Percentiles rank a stretch among this genome's conserved stretches.
These are phyloP conservation scores for Lerema accius DNA, from an alignment of 1,140 invertebrate genomes.

Conservation along the genomic window DNA sequence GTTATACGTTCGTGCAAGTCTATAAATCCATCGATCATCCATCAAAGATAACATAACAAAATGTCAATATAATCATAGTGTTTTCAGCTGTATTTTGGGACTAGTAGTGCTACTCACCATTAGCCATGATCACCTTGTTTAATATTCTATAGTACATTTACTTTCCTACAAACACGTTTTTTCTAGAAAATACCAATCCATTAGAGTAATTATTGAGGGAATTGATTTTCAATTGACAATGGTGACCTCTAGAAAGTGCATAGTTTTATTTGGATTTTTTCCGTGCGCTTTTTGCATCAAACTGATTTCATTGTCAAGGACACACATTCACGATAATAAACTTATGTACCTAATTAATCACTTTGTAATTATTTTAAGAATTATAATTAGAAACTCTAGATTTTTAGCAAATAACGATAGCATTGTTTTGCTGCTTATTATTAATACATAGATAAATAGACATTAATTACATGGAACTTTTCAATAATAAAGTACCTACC, in stretches of 20 bases:
- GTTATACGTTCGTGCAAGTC: constrained; percentile 14
- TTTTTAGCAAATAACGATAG: too few relatives aligned
- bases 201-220: constrained; percentile 19
- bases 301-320: too few relatives aligned
- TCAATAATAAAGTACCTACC: too few relatives aligned
- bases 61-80: constrained; percentile 51
- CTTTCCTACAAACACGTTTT: constrained; percentile 37
- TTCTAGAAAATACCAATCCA: constrained; percentile 31
- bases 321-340: too few relatives aligned
- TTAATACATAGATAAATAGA: too few relatives aligned
- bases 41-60: constrained; percentile 39
- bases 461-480: too few relatives aligned
- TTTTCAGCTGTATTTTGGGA: constrained; percentile 38
- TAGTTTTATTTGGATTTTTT: constrained; percentile 1
- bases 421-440: too few relatives aligned
- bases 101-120: constrained; percentile 16
- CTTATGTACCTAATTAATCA: too few relatives aligned
- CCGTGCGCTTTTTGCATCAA: neutral
- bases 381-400: too few relatives aligned
- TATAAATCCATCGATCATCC: constrained; percentile 33
- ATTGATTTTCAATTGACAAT: constrained; percentile 18
- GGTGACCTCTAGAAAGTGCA: neutral
- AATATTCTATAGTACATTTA: constrained; percentile 37
- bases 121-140: constrained; percentile 13
- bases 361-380: too few relatives aligned